These are phyloP conservation scores for Ormyrus labotus DNA, from an alignment of 2,888 invertebrate genomes.

Conservation along the genomic window DNA sequence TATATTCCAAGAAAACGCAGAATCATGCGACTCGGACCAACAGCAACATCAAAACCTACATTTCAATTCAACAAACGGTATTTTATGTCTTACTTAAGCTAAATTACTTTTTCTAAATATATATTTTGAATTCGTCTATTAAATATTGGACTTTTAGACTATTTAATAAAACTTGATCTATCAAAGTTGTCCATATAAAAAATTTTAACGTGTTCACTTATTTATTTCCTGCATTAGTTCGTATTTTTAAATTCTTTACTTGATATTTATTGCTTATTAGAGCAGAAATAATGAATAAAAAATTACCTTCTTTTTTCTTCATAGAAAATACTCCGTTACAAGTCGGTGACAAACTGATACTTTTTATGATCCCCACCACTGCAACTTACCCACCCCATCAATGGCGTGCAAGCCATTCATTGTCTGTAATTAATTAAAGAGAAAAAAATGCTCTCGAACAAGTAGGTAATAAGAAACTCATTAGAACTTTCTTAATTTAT, in stretches of 20 bases:
- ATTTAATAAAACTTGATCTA: background rate
- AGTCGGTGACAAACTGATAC: conserved; percentile 1
- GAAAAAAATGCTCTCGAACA: conserved; percentile 2
- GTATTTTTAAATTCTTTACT: too few relatives aligned
- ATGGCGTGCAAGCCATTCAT: background rate
- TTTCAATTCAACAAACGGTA: too few relatives aligned
- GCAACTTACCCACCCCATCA: background rate
- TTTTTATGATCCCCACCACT: conserved; percentile 20
- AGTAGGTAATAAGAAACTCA: background rate
- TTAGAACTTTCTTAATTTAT: conserved; percentile 23
- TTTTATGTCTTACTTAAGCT: too few relatives aligned
- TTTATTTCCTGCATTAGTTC: too few relatives aligned
- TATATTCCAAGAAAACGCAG: conserved; percentile 61
- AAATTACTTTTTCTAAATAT: background rate
- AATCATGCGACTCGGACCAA: conserved; percentile 60
- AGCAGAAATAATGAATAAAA: background rate
- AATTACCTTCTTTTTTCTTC: conserved; percentile 33
- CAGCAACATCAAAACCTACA: conserved; percentile 57
- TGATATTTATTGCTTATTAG: background rate
- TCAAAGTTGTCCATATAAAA: too few relatives aligned
- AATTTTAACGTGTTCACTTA: too few relatives aligned
- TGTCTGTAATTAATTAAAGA: conserved; percentile 13
- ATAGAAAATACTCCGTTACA: conserved; percentile 17
- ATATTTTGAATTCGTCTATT: background rate
- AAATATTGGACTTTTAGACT: background rate